Evolutionary conservation across 1,140 invertebrate genomes (phyloP), one percentile per base, ranked within the genome.

Genomic region (Argopecten irradians): DNA sequence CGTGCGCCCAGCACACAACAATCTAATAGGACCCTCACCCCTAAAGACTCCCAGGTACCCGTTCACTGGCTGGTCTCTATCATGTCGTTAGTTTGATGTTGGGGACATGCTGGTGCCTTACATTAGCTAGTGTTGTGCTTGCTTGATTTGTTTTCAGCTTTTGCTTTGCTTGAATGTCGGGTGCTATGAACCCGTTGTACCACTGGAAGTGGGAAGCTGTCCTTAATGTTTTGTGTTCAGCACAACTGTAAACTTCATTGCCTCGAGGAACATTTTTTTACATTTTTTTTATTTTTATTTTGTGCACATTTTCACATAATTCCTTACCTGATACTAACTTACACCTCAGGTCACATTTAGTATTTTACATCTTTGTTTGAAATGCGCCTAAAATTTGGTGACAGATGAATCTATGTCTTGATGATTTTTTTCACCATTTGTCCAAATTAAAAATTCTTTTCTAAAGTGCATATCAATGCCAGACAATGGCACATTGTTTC

Each of bases 1-100:
- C 55, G 55, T n/a, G 28, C 55, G 55, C 55, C 55, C 55, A 71
- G 55, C 55, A 71, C 55, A 28, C 55, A 71, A 71, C 55, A 71
- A 5, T 71, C 55, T 28, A 71, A 71, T 71, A 71, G 55, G 55
- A 71, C 55, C 22, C n/a, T 71, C 22, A 71, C 55, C 55, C 55
- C 55, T 28, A 71, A 71, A 71, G 55, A 71, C 22, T 28, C 55
- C 55, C 55, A 71, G 55, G 55, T 71, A 71, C 55, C 55, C 43
- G 13, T 46, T 46, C 55, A 71, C 55, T 71, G 55, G 55, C 55
- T 71, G 55, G 55, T 71, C 55, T 71, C 55, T 7, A 8, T 71
- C 8, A 71, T 71, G 55, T 71, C 55, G 22, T 71, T n/a, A 71
- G 55, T 71, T n/a, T 71, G 55, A 71, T 71, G 55, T 71, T n/a